phyloP scores from a whole-genome alignment of 2,888 invertebrate genomes.

The Ceriagrion tenellum region DNA sequence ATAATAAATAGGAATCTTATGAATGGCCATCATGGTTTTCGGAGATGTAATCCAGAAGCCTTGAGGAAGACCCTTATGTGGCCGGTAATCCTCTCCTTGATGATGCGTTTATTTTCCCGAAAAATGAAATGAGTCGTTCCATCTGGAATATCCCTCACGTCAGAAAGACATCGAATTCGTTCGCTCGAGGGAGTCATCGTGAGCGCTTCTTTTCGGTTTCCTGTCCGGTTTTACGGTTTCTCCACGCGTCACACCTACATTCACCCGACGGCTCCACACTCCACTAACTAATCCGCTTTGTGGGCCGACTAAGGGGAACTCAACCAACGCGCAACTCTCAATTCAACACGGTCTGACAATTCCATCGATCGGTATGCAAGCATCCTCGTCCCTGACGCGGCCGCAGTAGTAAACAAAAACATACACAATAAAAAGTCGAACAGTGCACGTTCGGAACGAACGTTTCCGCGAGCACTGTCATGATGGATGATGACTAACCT shows the following conservation, averaged over 20 bases:
- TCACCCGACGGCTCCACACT: too few species aligned
- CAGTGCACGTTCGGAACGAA: neutral
- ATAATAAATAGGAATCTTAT: too few species aligned
- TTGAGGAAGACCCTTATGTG: neutral
- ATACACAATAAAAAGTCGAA: neutral
- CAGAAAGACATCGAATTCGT: neutral
- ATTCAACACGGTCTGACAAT: neutral
- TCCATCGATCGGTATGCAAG: neutral
- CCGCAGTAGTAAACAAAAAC: neutral
- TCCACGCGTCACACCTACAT: too few species aligned
- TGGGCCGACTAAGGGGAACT: too few species aligned
- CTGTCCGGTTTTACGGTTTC: neutral
- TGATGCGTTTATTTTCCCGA: neutral
- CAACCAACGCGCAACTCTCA: neutral
- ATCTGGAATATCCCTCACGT: neutral
- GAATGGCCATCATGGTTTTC: neutral
- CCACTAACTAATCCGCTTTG: too few species aligned
- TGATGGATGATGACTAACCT: neutral
- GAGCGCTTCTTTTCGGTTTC: neutral
- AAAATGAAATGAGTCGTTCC: neutral
- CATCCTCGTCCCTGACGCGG: neutral
- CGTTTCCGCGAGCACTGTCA: neutral
- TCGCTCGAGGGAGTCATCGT: neutral
- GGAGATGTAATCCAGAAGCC: neutral
- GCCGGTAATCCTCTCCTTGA: neutral